phyloP scores from a whole-genome alignment of 1,140 invertebrate species.

The Drosophila teissieri region DNA sequence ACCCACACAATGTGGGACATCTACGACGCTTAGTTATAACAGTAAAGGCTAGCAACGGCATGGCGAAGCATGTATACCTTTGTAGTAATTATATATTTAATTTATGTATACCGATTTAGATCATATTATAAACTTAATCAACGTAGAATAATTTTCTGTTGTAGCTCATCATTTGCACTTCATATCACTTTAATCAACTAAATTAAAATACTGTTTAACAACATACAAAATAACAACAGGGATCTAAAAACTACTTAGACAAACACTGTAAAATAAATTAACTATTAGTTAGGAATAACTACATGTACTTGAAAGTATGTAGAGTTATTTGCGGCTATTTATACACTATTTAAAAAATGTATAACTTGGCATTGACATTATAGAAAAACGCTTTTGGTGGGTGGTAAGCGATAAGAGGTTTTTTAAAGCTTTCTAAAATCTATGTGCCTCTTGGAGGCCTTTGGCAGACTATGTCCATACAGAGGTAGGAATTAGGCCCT shows the following conservation, averaged over 20 bases:
- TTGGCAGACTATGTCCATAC: slow-evolving; percentile 89
- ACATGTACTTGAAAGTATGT: slow-evolving; percentile 18
- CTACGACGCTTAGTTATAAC: too few relatives aligned
- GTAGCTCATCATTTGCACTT: slow-evolving; percentile 24
- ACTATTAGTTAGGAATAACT: slow-evolving; percentile 42
- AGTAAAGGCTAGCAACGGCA: too few relatives aligned
- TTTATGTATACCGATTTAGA: too few relatives aligned
- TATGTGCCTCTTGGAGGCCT: slow-evolving; percentile 60
- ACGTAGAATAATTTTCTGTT: too few relatives aligned
- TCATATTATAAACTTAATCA: too few relatives aligned
- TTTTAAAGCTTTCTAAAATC: slow-evolving; percentile 13
- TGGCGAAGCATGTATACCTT: too few relatives aligned
- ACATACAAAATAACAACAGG: slow-evolving; percentile 51
- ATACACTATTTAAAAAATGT: slow-evolving; percentile 27
- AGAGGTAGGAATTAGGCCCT: slow-evolving; percentile 92
- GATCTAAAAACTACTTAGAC: slow-evolving; percentile 40
- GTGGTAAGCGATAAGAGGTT: slow-evolving; percentile 23
- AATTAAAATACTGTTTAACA: slow-evolving; percentile 76
- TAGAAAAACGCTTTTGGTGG: slow-evolving; percentile 69
- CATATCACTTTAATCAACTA: slow-evolving; percentile 54
- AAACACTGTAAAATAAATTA: slow-evolving; percentile 68
- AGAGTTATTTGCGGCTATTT: slow-evolving; percentile 12
- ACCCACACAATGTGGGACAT: too few relatives aligned
- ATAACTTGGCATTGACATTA: slow-evolving; percentile 59
- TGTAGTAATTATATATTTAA: too few relatives aligned